These are phyloP conservation scores for Pipistrellus pygmaeus DNA, from an alignment of 2,797 vertebrate species.

Conservation along the genomic window DNA sequence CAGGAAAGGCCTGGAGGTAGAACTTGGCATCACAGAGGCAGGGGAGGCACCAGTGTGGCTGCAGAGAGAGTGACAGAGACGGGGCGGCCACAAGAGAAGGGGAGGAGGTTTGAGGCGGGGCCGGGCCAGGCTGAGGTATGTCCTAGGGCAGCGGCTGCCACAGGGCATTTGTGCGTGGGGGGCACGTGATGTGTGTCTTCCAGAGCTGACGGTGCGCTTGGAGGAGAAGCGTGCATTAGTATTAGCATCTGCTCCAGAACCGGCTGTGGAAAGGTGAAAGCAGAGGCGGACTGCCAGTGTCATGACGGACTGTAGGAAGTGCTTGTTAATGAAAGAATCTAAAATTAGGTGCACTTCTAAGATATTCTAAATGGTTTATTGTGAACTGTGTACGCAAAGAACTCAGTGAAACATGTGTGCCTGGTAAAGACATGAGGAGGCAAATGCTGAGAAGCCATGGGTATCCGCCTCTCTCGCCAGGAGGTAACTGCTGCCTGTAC, in stretches of 20 bases:
- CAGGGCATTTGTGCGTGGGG: accelerated
- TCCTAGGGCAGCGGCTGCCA: neutral
- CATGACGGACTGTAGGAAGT: neutral
- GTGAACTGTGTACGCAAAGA: neutral
- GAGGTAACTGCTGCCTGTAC: neutral
- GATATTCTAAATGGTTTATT: neutral
- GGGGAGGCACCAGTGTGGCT: neutral
- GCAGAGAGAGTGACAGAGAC: neutral
- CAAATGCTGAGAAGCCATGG: neutral
- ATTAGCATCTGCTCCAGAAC: too few relatives aligned
- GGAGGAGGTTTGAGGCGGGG: neutral
- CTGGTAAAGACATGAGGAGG: neutral
- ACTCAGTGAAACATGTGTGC: accelerated
- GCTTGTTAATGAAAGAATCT: neutral
- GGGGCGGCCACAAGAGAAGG: neutral
- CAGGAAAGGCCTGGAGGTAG: neutral
- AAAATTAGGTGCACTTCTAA: neutral
- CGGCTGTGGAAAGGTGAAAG: accelerated
- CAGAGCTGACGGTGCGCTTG: too few relatives aligned
- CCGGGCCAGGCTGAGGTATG: neutral
- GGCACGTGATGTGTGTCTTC: neutral
- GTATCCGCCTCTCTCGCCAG: neutral
- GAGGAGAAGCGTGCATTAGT: too few relatives aligned
- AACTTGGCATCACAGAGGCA: neutral
- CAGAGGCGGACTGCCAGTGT: neutral